These are phyloP conservation scores for Rhea pennata DNA, from an alignment of 2,113 vertebrate genomes.

Conservation along the genomic window DNA sequence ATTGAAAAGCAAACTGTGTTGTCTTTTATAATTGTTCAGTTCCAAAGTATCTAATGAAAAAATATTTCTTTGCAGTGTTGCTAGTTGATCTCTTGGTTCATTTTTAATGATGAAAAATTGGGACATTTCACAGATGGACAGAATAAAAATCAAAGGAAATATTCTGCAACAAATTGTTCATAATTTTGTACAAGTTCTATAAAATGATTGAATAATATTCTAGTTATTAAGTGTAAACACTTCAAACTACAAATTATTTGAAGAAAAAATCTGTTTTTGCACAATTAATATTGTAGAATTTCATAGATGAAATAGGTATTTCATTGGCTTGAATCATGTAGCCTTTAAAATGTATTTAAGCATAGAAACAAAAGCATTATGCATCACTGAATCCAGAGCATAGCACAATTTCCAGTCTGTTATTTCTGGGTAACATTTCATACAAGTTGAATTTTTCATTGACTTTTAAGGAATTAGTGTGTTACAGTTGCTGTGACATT, in stretches of 20 bases:
- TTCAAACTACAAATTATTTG: slow-evolving; percentile 17
- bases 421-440: slow-evolving; percentile 37
- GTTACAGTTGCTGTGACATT: slow-evolving; percentile 17
- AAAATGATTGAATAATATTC: slow-evolving; percentile 54
- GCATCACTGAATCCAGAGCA: not conserved
- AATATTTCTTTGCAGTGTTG: not conserved
- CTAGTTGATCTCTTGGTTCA: slow-evolving; percentile 29
- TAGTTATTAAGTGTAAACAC: slow-evolving; percentile 37
- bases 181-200: slow-evolving; percentile 17
- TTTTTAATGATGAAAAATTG: slow-evolving; percentile 32
- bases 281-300: slow-evolving; percentile 28
- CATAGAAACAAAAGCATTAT: slow-evolving; percentile 38
- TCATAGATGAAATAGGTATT: not conserved
- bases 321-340: slow-evolving; percentile 2
- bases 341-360: slow-evolving; percentile 33
- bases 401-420: slow-evolving; percentile 19
- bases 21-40: slow-evolving; percentile 20
- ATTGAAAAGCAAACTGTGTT: slow-evolving; percentile 22
- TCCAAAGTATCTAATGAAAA: slow-evolving; percentile 34
- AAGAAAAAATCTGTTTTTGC: slow-evolving; percentile 45
- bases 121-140: slow-evolving; percentile 37
- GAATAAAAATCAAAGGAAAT: slow-evolving; percentile 41
- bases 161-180: slow-evolving; percentile 49
- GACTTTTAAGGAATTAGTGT: slow-evolving; percentile 14
- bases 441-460: slow-evolving; percentile 43